Conservation (phyloP, 1,140 invertebrate species). For the Brachionus asplanchnoidis region DNA sequence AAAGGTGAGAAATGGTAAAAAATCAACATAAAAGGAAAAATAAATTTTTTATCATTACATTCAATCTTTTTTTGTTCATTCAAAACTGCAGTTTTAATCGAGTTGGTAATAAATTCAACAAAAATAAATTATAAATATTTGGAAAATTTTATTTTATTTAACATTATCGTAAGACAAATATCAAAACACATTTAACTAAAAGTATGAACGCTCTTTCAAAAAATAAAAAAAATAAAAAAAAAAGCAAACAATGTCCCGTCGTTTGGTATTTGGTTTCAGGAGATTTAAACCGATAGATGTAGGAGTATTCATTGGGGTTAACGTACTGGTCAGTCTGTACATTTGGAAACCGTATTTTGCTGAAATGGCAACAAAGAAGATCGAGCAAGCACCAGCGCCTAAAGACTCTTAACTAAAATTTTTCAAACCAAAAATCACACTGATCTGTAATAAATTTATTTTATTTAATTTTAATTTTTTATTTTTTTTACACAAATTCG, state of each 20-base stretch:
- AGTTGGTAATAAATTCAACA: too few species aligned
- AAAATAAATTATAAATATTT: background rate
- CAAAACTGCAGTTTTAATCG: too few species aligned
- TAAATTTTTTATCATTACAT: too few species aligned
- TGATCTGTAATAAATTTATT: background rate
- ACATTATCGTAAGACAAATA: background rate
- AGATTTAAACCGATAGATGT: constrained; percentile 24
- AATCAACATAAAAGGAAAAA: too few species aligned
- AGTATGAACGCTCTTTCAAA: background rate
- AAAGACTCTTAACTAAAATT: background rate
- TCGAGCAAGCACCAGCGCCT: background rate
- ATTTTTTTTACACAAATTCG: background rate
- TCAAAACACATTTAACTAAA: background rate
- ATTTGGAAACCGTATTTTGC: constrained; percentile 27
- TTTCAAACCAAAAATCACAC: background rate
- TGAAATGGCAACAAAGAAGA: background rate
- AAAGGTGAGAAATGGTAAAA: too few species aligned
- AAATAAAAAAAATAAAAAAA: background rate
- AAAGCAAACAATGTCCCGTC: background rate
- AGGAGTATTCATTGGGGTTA: constrained; percentile 5
- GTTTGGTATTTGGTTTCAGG: background rate
- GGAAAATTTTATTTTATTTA: background rate
- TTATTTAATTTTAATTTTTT: background rate
- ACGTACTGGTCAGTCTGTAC: constrained; percentile 17
- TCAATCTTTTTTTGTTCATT: too few species aligned